Evolutionary conservation across 2,113 vertebrate species (phyloP), one percentile per base, ranked within the genome.

Genomic region (Spheniscus mendiculus): DNA sequence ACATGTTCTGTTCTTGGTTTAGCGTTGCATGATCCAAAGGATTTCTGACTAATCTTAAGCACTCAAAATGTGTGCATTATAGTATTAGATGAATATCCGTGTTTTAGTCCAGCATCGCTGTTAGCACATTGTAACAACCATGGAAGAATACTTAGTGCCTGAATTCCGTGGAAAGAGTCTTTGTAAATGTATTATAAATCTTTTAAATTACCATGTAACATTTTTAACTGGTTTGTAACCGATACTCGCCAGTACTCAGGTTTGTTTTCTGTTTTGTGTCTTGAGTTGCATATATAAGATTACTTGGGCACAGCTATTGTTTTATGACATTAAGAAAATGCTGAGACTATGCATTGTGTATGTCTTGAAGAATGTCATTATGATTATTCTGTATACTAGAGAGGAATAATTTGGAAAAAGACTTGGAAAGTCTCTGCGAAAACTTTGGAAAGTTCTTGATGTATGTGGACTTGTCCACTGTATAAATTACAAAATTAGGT

Each of bases 31-130:
- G 62, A 85, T 83, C 84, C 93, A 44, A 74, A 87, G 89, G 87
- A 90, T 97, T 95, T 85, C 62, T 74, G 21, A 29, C 56, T 79
- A 69, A 94, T 82, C 93, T 93, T 47, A 76, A 50, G 53, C 77
- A 89, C 73, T 91, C 74, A 69, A 19, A 87, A 70, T 18, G 36
- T 36, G 38, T 87, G 63, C 83, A 72, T 94, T 95, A 87, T 13
- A 78, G 70, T 49, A 72, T 74, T 82, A 89, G 73, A 40, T 83
- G 93, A 85, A 79, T 56, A 82, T 79, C 49, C 7, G 0, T 36
- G 29, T 34, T 67, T 74, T 55, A 71, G 80, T 76, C 56, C 84
- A 61, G n/a, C 12, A 10, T 27, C 53, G 89, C 83, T 76, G 32
- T 74, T 91, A 59, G 56, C 72, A 62, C 63, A 45, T 49, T 88